Evolutionary conservation across 2,888 invertebrate species (phyloP), one percentile per base, ranked within the genome.

Genomic region (Tetanocera ferruginea): DNA sequence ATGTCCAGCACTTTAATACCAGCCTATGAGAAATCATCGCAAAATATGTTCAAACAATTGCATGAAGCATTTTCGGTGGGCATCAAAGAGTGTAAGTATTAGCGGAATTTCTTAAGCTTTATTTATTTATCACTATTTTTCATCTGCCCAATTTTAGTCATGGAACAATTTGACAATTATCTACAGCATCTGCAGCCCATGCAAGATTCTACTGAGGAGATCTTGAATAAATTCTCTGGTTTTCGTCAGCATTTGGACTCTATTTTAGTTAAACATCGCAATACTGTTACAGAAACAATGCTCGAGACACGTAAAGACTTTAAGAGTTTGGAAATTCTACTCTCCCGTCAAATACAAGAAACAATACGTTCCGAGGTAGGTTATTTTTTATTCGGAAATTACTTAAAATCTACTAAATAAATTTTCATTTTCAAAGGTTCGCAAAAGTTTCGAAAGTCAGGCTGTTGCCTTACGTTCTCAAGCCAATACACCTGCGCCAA

Each of bases 21-120:
- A 3, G 93, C 94, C 49, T 95, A 97, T 92, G 97, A 98, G 88
- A 94, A 94, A 87, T 93, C 96, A 76, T 95, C 95, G 83, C 94
- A 94, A 85, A 93, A 93, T 86, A 95, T 98, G 92, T 97, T 98
- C 88, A 92, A 93, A 66, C 98, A 98, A 90, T 92, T 98, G 77
- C 97, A 97, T 88, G 95, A 95, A 72, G 93, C 95, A 23, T 98
- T 98, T 90, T 93, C 94, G 73, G 92, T 92, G 81, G 98, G 98
- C 75, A 96, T 97, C 8, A 94, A 94, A 87, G 97, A 98, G 90
- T 97, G 97, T 97, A 90, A 83, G 85, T 83, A 55, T 9, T 37
- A 34, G 23, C 11, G 1, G 51, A 55, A 66, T 25, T 37, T 9
- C 3, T 55, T 34, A 11, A 14, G 0, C 11, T 31, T 17, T 51